Conservation (phyloP, 2,113 vertebrate genomes). For the Enhydra lutris region DNA sequence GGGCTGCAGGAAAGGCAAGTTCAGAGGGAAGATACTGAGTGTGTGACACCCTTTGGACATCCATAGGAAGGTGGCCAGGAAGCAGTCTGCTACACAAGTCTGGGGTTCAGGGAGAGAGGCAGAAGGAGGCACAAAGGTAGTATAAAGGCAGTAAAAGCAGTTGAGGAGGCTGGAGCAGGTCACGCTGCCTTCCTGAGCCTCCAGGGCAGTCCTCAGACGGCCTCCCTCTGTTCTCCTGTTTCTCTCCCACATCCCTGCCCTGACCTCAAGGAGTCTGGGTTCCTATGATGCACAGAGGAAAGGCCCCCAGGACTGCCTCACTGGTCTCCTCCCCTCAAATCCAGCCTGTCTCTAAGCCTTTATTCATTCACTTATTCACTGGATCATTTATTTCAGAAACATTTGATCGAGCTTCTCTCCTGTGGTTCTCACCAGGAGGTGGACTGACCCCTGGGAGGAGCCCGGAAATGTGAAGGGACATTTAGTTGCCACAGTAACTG, state of each 20-base stretch:
- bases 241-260: background rate
- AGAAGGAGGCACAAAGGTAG: background rate
- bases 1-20: background rate
- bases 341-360: background rate
- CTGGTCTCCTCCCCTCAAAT: background rate
- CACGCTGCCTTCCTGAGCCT: background rate
- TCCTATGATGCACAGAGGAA: background rate
- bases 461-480: background rate
- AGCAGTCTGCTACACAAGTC: background rate
- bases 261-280: background rate
- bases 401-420: background rate
- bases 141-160: background rate
- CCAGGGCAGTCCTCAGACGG: background rate
- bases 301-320: background rate
- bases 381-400: background rate
- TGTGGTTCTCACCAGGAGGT: background rate
- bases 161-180: background rate
- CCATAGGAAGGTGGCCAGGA: background rate
- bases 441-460: background rate
- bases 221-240: background rate
- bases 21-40: background rate
- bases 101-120: background rate
- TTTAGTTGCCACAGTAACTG: background rate
- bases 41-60: too few relatives aligned
- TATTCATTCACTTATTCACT: background rate